Base-by-base conservation (phyloP, 2,113 vertebrate genomes). In the Beaufortia kweichowensis region DNA sequence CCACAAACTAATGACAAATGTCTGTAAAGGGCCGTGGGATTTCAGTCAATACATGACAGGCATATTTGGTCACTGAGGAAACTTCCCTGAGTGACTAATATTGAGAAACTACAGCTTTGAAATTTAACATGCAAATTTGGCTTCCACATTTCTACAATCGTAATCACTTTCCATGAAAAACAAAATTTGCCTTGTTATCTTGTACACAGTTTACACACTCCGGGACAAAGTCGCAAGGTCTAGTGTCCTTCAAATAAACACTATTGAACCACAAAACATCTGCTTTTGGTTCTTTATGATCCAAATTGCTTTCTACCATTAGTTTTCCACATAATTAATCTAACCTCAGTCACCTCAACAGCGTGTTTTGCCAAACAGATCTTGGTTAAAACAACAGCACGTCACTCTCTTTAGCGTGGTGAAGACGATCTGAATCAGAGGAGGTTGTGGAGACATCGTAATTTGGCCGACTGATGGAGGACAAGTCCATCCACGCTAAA, bases 31-130 rank as follows among this genome's bases (percentile, higher is more conserved):
- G 9, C 10, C 6, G 6, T 65, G 65, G 77, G 66, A 21, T 79
- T 79, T 82, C 65, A 72, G 79, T 2, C 3, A 26, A n/a, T 12
- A 60, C n/a, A 6, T 23, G 2, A 69, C 46, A 75, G 17, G 26
- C 56, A 12, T 71, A 31, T 26, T 33, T 61, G 21, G 31, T 59
- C 33, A 48, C 46, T 4, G 17, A 39, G 11, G 11, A n/a, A 46
- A 29, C 46, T 82, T 72, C 67, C 64, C 75, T 43, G 62, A 26
- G 24, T 65, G 69, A 71, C 69, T 59, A n/a, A 59, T 39, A 24
- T 4, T 43, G 33, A 59, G 8, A 67, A 9, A n/a, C n/a, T n/a
- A n/a, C n/a, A n/a, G n/a, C 23, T 6, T 56, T 26, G 21, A 4
- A 66, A 46, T 17, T 14, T 31, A 39, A 70, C 24, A 12, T 21